Evolutionary conservation across 2,888 invertebrate species (phyloP).

Genomic region (Cryptosula pallasiana): DNA sequence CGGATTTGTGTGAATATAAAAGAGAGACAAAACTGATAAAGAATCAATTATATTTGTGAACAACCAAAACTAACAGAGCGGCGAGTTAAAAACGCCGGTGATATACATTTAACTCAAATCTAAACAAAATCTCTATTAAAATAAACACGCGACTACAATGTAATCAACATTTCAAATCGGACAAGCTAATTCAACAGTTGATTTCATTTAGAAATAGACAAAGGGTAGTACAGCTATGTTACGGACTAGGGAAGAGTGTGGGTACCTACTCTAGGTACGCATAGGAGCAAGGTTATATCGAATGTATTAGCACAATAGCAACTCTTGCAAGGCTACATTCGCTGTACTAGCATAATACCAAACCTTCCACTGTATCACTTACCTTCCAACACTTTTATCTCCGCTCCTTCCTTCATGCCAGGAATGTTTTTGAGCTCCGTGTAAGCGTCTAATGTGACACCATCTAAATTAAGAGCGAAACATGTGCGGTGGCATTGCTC

Average conservation of each 20-base stretch:
- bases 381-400: slow-evolving; percentile 73
- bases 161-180: slow-evolving; percentile 13
- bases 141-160: slow-evolving; percentile 20
- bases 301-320: no score
- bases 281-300: no score
- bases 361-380: no score
- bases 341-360: no score
- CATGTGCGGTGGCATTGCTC: slow-evolving; percentile 98
- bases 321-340: no score
- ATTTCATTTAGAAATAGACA: neutral
- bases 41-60: no score
- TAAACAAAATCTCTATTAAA: slow-evolving; percentile 13
- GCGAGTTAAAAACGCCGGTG: neutral
- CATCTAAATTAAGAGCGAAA: slow-evolving; percentile 91
- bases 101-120: neutral
- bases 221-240: neutral
- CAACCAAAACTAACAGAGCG: no score
- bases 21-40: no score
- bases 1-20: no score
- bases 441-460: slow-evolving; percentile 85
- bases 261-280: no score
- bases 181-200: neutral
- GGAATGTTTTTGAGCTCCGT: slow-evolving; percentile 95
- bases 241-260: no score
- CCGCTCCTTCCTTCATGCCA: slow-evolving; percentile 86